Base-by-base conservation (phyloP, 2,797 vertebrate species). In the Gadopsis marmoratus region DNA sequence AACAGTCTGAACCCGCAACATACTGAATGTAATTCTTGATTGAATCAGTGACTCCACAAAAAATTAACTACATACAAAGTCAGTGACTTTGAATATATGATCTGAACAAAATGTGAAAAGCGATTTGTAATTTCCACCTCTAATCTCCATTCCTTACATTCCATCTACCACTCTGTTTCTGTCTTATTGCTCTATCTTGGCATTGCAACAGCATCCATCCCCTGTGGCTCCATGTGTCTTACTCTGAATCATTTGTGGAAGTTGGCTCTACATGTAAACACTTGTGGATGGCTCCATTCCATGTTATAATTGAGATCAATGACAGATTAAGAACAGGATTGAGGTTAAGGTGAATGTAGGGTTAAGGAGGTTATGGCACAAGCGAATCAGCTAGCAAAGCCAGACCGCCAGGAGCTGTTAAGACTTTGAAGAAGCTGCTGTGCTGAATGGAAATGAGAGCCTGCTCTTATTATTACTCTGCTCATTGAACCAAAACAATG, bases 261-360 rank as follows among this genome's bases (percentile, higher is more conserved):
- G 65, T 29, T 68, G 59, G 33, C 54, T 74, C 19, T 14, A 53
- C n/a, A 63, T 61, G 68, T 74, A 56, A 77, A 76, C 62, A 35
- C 47, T 58, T 58, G 58, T 68, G 35, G 41, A 66, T 64, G 54
- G 61, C 59, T 65, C 43, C 12, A 19, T 70, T 83, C 23, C 9
- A 41, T 31, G 8, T 50, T 71, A 48, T 43, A 82, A 81, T 72
- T 64, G 58, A 86, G 81, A 79, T 91, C 84, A 83, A 82, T 89
- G 82, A 66, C 76, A 86, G 85, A 90, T 85, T 89, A 90, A 84
- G 65, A 72, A 54, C 47, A 69, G 73, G 72, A 91, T 91, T 87
- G 76, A 51, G 74, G 82, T 85, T 82, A 76, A 78, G 37, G 82
- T 79, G 71, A 86, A 76, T 59, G 54, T 35, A 70, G 74, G 68